Evolutionary conservation across 2,888 invertebrate genomes (phyloP).

Genomic region (Perithous albicinctus): DNA sequence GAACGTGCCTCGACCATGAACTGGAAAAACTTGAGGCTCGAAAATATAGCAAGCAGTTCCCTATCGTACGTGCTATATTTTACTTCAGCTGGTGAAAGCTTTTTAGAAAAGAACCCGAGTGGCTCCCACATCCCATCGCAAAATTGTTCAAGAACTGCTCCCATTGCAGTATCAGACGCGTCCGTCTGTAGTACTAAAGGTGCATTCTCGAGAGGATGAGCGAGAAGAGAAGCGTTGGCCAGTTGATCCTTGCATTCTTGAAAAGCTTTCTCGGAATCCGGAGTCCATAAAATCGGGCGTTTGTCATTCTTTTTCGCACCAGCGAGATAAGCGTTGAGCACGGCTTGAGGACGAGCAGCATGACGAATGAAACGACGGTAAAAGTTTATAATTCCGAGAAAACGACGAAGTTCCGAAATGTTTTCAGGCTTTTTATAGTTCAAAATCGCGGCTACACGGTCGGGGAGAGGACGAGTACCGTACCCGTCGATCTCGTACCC

Average conservation of each 20-base stretch:
- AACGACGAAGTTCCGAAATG: slow-evolving; percentile 59
- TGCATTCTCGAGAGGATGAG: slow-evolving; percentile 53
- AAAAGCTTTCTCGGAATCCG: slow-evolving; percentile 50
- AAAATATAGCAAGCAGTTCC: slow-evolving; percentile 53
- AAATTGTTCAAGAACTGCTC: slow-evolving; percentile 56
- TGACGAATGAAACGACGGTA: slow-evolving; percentile 55
- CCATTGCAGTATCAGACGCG: slow-evolving; percentile 57
- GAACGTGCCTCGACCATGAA: slow-evolving; percentile 42
- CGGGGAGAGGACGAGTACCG: slow-evolving; percentile 58
- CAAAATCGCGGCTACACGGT: slow-evolving; percentile 59
- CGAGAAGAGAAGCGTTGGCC: slow-evolving; percentile 58
- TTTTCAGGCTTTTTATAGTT: slow-evolving; percentile 30
- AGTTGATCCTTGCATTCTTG: slow-evolving; percentile 45
- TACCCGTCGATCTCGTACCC: slow-evolving; percentile 28
- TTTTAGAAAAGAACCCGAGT: slow-evolving; percentile 52
- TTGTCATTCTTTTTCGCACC: slow-evolving; percentile 58
- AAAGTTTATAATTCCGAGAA: slow-evolving; percentile 66
- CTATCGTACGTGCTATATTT: slow-evolving; percentile 73
- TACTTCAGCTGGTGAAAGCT: slow-evolving; percentile 52
- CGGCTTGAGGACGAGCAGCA: slow-evolving; percentile 43
- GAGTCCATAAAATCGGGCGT: slow-evolving; percentile 56
- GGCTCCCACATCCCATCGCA: slow-evolving; percentile 40
- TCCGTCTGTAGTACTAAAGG: slow-evolving; percentile 62
- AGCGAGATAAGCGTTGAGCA: slow-evolving; percentile 20
- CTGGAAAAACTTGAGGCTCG: slow-evolving; percentile 48